Evolutionary conservation across 2,113 vertebrate genomes (phyloP).

Genomic region (Taurulus bubalis): DNA sequence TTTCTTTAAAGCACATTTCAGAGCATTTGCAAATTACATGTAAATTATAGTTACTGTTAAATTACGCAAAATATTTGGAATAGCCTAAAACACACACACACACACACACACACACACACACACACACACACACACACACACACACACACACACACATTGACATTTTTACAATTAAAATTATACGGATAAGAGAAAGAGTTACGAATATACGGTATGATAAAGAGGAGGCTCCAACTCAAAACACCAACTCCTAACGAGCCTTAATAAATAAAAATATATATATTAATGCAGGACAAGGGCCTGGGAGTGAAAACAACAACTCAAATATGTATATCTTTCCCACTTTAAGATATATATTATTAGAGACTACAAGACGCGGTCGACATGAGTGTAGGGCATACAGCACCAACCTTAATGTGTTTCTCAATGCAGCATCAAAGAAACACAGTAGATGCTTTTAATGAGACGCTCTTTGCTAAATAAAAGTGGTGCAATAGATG

Average conservation of each 20-base stretch:
- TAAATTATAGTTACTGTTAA: background rate
- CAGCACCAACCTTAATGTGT: background rate
- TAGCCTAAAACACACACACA: background rate
- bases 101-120: constrained; percentile 31
- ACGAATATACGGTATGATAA: background rate
- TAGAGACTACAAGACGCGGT: background rate
- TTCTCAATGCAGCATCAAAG: background rate
- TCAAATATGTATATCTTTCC: background rate
- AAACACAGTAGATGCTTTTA: background rate
- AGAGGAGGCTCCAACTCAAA: background rate
- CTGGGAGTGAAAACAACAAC: background rate
- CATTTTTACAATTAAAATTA: too few relatives aligned
- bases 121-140: constrained; percentile 7
- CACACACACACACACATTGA: background rate
- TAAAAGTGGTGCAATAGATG: background rate
- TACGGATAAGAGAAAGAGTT: background rate
- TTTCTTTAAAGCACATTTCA: background rate
- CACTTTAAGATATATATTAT: background rate
- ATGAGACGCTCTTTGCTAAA: background rate
- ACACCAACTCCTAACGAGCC: background rate
- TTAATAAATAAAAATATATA: background rate
- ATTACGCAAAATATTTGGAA: background rate
- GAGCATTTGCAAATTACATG: background rate
- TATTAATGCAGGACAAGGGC: background rate
- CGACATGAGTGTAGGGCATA: background rate